These are phyloP conservation scores for Tuberolachnus salignus DNA, from an alignment of 2,888 invertebrate genomes.

Conservation along the genomic window DNA sequence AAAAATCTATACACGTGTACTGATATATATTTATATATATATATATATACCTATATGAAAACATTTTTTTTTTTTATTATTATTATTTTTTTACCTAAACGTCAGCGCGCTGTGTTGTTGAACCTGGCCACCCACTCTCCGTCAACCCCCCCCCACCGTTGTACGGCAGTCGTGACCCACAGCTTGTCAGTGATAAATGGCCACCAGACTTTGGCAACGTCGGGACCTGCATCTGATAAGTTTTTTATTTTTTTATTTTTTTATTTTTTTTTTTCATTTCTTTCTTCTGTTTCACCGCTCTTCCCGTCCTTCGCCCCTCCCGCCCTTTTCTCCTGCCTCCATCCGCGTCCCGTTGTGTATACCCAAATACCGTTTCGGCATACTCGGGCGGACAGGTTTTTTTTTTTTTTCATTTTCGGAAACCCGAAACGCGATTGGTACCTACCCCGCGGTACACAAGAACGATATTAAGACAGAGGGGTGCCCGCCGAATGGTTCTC, in stretches of 20 bases:
- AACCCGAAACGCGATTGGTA: conserved; percentile 25
- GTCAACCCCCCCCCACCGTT: conserved; percentile 16
- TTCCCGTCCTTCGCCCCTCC: not conserved
- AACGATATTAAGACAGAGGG: not conserved
- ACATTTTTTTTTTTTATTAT: not conserved
- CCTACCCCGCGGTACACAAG: not conserved
- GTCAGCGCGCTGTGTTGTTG: conserved; percentile 28
- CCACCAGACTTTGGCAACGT: conserved; percentile 52
- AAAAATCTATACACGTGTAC: not conserved
- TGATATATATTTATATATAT: too few relatives aligned
- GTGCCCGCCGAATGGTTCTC: too few relatives aligned
- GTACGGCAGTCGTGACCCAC: conserved; percentile 46
- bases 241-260: conserved; percentile 24
- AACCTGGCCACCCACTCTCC: conserved; percentile 45
- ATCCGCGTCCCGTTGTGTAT: not conserved
- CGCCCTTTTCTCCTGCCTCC: not conserved
- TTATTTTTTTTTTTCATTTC: too few relatives aligned
- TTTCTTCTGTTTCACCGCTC: not conserved
- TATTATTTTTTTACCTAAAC: not conserved
- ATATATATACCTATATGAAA: too few relatives aligned
- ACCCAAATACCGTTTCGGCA: conserved; percentile 3
- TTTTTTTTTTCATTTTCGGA: conserved; percentile 19
- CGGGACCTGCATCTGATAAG: conserved; percentile 53
- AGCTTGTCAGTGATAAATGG: conserved; percentile 49
- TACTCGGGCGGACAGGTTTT: not conserved